phyloP scores from a whole-genome alignment of 2,113 vertebrate genomes.

The Burhinus bistriatus region DNA sequence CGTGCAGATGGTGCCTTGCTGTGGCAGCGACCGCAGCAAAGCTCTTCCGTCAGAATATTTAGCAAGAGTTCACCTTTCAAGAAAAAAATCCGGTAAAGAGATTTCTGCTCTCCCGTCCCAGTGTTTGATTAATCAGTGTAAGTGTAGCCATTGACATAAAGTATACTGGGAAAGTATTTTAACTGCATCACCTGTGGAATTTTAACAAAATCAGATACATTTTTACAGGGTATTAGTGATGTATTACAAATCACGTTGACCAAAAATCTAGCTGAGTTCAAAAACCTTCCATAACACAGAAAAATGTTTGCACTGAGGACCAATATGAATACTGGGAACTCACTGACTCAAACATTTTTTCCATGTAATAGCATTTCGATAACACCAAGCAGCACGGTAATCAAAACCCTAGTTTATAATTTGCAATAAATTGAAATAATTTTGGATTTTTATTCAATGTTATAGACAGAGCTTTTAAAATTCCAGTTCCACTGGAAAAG shows the following conservation, averaged over 20 bases:
- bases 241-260: not conserved
- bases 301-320: not conserved
- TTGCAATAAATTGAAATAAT: not conserved
- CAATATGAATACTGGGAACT: not conserved
- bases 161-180: not conserved
- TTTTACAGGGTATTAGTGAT: not conserved
- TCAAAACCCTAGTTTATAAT: not conserved
- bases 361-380: not conserved
- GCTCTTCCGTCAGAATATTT: accelerated
- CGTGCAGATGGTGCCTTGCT: accelerated
- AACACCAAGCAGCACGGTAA: not conserved
- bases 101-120: not conserved
- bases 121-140: not conserved
- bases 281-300: not conserved
- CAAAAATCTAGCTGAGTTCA: not conserved
- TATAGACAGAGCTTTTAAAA: not conserved
- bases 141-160: not conserved
- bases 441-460: not conserved
- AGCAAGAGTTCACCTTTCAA: not conserved
- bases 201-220: not conserved
- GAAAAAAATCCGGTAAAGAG: not conserved
- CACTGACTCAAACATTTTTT: not conserved
- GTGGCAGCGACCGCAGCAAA: not conserved
- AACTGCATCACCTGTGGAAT: not conserved
- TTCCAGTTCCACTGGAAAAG: not conserved